phyloP scores from a whole-genome alignment of 2,797 vertebrate species.

The Megaceryle alcyon region DNA sequence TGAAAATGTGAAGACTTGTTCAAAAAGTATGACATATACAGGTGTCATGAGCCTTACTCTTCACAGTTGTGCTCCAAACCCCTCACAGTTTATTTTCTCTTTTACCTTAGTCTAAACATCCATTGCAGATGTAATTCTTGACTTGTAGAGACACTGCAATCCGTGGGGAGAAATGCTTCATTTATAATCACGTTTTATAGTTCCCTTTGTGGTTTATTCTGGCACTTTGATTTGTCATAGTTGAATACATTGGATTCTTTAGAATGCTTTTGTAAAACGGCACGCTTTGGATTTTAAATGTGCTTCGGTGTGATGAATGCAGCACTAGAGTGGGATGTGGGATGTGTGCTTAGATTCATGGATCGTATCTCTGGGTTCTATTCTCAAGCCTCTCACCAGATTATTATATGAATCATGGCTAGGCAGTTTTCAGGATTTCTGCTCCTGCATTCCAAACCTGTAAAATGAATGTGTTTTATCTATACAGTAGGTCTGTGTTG shows the following conservation, averaged over 20 bases:
- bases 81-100: not conserved
- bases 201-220: slow-evolving; percentile 19
- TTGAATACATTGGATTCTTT: slow-evolving; percentile 17
- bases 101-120: not conserved
- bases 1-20: not conserved
- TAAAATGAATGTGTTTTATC: not conserved
- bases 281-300: not conserved
- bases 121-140: not conserved
- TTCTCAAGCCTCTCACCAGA: not conserved
- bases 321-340: not conserved
- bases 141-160: not conserved
- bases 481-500: not conserved
- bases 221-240: not conserved
- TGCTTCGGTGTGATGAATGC: not conserved
- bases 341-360: not conserved
- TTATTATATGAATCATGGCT: not conserved
- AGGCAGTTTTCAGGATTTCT: not conserved
- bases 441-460: not conserved
- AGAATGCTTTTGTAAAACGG: slow-evolving; percentile 4
- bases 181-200: not conserved
- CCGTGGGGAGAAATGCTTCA: not conserved
- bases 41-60: not conserved
- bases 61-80: not conserved
- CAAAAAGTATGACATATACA: not conserved
- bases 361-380: not conserved